Evolutionary conservation across 2,113 vertebrate genomes (phyloP).

Genomic region (Dasyurus viverrinus): DNA sequence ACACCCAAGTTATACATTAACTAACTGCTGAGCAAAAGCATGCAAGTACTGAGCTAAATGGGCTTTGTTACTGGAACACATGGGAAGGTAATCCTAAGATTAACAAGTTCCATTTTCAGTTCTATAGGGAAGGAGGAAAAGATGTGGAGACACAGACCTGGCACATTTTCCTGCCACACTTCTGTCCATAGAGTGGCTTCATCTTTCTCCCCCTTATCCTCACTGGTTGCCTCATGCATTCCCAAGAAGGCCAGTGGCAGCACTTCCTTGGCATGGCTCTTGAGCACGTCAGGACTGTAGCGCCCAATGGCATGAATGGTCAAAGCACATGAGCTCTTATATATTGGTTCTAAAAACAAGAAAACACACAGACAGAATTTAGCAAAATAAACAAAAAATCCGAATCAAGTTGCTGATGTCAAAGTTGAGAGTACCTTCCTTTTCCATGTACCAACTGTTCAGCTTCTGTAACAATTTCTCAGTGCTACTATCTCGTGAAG

Average conservation of each 20-base stretch:
- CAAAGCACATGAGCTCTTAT: constrained; percentile 92
- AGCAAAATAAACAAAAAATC: constrained; percentile 8
- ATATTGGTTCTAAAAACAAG: constrained; percentile 87
- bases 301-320: constrained; percentile 95
- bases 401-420: background rate
- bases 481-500: constrained; percentile 93
- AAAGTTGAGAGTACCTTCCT: constrained; percentile 88
- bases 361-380: constrained; percentile 37
- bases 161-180: constrained; percentile 99
- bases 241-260: constrained; percentile 96
- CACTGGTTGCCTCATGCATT: constrained; percentile 95
- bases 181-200: constrained; percentile 93
- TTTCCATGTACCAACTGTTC: constrained; percentile 96
- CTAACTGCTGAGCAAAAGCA: background rate
- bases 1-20: background rate
- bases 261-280: constrained; percentile 91
- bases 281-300: constrained; percentile 96
- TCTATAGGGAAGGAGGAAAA: background rate
- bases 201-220: constrained; percentile 92
- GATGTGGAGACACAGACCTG: constrained; percentile 87
- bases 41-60: background rate
- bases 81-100: background rate
- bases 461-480: constrained; percentile 97
- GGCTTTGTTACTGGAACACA: background rate
- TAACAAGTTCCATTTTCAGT: background rate